Conservation (phyloP, 2,113 vertebrate genomes). For the Pygathrix nemaeus region DNA sequence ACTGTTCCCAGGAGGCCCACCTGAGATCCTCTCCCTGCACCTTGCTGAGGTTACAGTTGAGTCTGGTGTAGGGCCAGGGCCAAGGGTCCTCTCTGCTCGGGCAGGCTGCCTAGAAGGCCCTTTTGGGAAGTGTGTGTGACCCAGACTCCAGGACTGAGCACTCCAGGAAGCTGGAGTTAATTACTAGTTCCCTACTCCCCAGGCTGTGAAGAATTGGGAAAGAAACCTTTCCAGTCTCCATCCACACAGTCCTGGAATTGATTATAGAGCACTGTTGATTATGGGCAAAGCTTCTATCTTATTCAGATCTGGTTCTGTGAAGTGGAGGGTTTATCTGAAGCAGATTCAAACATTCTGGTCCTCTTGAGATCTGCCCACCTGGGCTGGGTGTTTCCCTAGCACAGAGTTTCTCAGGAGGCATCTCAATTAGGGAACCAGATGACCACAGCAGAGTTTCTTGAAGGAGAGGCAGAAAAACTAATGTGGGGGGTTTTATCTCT, state of each 20-base stretch:
- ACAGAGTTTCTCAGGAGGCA: not conserved
- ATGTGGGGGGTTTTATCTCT: not conserved
- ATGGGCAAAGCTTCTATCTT: slow-evolving; percentile 12
- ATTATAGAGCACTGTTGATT: slow-evolving; percentile 44
- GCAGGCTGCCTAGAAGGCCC: slow-evolving; percentile 17
- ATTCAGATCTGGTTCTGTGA: slow-evolving; percentile 4
- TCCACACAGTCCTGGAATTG: slow-evolving; percentile 51
- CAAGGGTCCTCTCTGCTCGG: not conserved
- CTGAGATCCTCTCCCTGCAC: not conserved
- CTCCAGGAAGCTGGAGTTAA: slow-evolving; percentile 65
- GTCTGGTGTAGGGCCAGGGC: not conserved
- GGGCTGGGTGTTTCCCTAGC: not conserved
- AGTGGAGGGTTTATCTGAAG: not conserved
- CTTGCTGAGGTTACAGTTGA: not conserved
- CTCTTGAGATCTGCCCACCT: slow-evolving; percentile 25
- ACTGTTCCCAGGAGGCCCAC: not conserved
- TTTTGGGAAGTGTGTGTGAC: slow-evolving; percentile 39
- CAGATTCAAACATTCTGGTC: not conserved
- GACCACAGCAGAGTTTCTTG: not conserved
- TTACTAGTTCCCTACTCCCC: slow-evolving; percentile 59
- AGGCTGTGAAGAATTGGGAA: slow-evolving; percentile 66
- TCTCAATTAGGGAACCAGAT: not conserved
- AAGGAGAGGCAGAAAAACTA: not conserved
- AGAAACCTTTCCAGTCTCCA: slow-evolving; percentile 51
- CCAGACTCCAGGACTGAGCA: not conserved